Evolutionary conservation across 2,888 invertebrate species (phyloP), one percentile per base, ranked within the genome.

Genomic region (Meiosimyza decipiens): DNA sequence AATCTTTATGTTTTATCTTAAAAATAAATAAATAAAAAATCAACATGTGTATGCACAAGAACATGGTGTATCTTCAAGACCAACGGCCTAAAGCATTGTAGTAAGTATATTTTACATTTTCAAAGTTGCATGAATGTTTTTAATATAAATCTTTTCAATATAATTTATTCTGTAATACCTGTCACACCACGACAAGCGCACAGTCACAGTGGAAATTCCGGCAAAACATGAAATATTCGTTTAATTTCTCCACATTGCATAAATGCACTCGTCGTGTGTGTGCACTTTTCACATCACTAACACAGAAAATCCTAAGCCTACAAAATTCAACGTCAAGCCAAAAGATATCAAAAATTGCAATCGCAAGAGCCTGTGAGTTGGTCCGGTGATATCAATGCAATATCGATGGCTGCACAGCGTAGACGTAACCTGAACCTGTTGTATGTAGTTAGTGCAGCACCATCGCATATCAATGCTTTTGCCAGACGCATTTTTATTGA

Each of bases 241-340:
- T 65, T 65, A 66, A 60, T 69, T 59, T 69, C 60, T 69, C 59
- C 28, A 50, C 51, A 60, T 69, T 69, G 60, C 68, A 60, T 69
- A 69, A 69, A 69, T 40, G 40, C 40, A 40, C 40, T 40, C 40
- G 40, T 40, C 40, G 40, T 1, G 9, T 40, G 40, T 40, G 40
- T 40, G 40, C 40, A 40, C 57, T 18, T 6, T 12, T 57, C 57
- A 57, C 57, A 12, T n/a, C 57, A 57, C 33, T 59, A 15, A 33
- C 15, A 11, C 33, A 33, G 59, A 28, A 15, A 15, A 28, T 40
- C 7, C 9, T 1, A 40, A 16, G 2, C 12, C 12, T n/a, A 40
- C 33, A 40, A 15, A 22, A 22, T 60, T 9, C 22, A 28, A n/a
- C 22, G 5, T 33, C 33, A 22, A 60, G 40, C 40, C 40, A 40